Base-by-base conservation (phyloP, 2,888 invertebrate species). In the Therioaphis trifolii region DNA sequence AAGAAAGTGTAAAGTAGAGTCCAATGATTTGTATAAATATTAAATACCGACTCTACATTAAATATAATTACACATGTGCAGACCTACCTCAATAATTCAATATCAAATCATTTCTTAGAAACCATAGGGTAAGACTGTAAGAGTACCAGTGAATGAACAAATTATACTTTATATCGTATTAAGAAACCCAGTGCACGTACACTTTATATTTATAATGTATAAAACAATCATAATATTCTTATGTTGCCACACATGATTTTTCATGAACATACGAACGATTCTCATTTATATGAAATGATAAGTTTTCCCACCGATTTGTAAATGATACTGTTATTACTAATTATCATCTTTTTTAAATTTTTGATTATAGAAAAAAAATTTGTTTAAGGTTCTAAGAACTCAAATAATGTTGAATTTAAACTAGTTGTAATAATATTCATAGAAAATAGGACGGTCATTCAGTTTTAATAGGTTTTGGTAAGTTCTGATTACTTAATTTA, bases 111-210 rank as follows among this genome's bases (percentile, higher is more conserved):
- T n/a, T n/a, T n/a, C n/a, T n/a, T n/a, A n/a, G n/a, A n/a, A n/a
- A n/a, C n/a, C n/a, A n/a, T n/a, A n/a, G n/a, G n/a, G n/a, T n/a
- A n/a, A n/a, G n/a, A n/a, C n/a, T n/a, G n/a, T n/a, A 61, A 61
- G 4, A 29, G 3, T 61, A 27, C 61, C 61, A 61, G 27, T 61
- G 61, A 61, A 61, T 61, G 27, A 61, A 61, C 61, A 61, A 61
- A 61, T 61, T 29, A 61, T 61, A 61, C 61, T 61, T 61, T 61
- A 61, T 61, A 61, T 27, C 0, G 29, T 15, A 61, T 61, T 61
- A 61, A 61, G 61, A 29, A 61, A 61, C 61, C 15, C 61, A 61
- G 61, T 61, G 61, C 27, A 61, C 15, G 61, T 61, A 61, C 61
- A 61, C 61, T 29, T 27, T 29, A 27, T 61, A 61, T 61, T 61